These are phyloP conservation scores for Tipula confusa DNA, from an alignment of 2,888 invertebrate species.

Conservation along the genomic window DNA sequence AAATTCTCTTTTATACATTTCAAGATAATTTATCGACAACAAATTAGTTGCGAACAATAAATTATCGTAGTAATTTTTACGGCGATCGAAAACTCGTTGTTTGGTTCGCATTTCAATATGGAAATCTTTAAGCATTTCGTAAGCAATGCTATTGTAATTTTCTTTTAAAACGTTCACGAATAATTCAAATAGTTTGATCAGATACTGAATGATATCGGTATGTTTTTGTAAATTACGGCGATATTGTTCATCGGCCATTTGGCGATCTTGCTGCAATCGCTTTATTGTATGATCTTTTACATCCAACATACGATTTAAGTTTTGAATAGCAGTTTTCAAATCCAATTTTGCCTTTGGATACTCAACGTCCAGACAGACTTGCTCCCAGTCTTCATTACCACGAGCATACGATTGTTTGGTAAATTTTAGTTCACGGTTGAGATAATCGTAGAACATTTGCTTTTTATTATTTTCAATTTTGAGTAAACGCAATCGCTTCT, in stretches of 20 bases:
- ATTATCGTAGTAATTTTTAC: conserved; percentile 17
- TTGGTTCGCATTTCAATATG: background rate
- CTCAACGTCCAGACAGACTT: conserved; percentile 42
- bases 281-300: background rate
- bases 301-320: background rate
- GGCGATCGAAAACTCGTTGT: background rate
- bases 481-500: conserved; percentile 28
- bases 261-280: background rate
- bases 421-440: conserved; percentile 42
- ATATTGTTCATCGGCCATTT: conserved; percentile 8
- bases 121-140: background rate
- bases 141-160: background rate
- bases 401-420: conserved; percentile 40
- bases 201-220: background rate
- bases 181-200: background rate
- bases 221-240: background rate
- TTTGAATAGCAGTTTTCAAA: conserved; percentile 34
- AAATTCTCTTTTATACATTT: background rate
- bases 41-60: conserved; percentile 26
- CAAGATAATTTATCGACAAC: background rate
- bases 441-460: conserved; percentile 29
- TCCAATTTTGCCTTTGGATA: conserved; percentile 41
- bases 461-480: background rate
- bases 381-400: conserved; percentile 42
- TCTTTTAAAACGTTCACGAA: background rate